These are phyloP conservation scores for Yoshiicerus persimilis DNA, from an alignment of 1,140 invertebrate species.

Conservation along the genomic window DNA sequence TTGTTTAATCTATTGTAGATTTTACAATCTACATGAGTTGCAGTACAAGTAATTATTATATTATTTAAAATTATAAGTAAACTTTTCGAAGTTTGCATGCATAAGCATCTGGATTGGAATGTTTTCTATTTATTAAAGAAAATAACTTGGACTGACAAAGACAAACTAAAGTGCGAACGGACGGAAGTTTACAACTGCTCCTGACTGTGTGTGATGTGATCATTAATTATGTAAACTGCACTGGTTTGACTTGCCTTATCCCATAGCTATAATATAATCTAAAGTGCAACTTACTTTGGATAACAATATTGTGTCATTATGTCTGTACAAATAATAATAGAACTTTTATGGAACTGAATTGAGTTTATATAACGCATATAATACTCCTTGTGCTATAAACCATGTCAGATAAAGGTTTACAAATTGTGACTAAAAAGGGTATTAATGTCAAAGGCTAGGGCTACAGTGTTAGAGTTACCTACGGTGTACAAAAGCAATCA, in stretches of 20 bases:
- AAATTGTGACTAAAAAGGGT: too few species aligned
- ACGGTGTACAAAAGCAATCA: too few species aligned
- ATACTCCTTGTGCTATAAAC: too few species aligned
- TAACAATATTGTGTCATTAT: not conserved
- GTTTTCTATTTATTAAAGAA: not conserved
- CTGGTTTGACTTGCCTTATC: too few species aligned
- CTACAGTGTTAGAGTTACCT: too few species aligned
- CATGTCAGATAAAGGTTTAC: too few species aligned
- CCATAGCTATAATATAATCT: not conserved
- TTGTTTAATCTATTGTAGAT: not conserved
- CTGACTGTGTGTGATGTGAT: not conserved
- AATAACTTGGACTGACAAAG: not conserved
- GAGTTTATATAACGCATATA: too few species aligned
- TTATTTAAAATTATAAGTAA: not conserved
- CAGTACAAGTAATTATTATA: not conserved
- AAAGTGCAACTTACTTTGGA: not conserved
- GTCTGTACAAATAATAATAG: not conserved
- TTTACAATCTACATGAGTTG: not conserved
- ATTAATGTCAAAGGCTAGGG: too few species aligned
- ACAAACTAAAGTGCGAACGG: not conserved
- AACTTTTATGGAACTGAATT: not conserved
- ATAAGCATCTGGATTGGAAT: not conserved
- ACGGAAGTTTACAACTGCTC: not conserved
- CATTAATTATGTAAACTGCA: not conserved
- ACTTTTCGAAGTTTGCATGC: too few species aligned